Base-by-base conservation (phyloP, 2,888 invertebrate species). In the Syritta pipiens region DNA sequence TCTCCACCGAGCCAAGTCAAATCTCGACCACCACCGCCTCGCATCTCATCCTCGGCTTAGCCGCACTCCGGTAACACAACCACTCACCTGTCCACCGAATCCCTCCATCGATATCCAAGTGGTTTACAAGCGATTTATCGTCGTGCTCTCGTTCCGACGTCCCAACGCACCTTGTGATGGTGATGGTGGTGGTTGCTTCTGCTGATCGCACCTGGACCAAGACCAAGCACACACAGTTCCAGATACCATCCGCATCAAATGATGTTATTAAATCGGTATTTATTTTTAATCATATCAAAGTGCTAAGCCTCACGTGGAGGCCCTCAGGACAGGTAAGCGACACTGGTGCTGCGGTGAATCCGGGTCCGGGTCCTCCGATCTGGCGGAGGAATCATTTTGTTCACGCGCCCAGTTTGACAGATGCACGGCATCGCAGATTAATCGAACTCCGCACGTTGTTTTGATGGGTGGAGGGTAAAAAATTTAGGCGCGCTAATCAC, bases 251-350 rank as follows among this genome's bases (percentile, higher is more conserved):
- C 67, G 14, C 67, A 57, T 79, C 74, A 74, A 62, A 79, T 79
- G 67, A 79, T 79, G 67, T 79, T 79, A 74, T 74, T 79, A 79
- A 79, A 67, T 79, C 74, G 74, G 74, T 67, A 79, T 79, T 79
- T 79, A 79, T 74, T 79, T 79, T 79, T 74, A 74, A 79, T 79
- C 79, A 74, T 67, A 68, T 79, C 74, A 79, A 74, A 74, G 65
- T 22, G 35, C 35, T 72, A 65, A 74, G 67, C 40, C 67, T 44
- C 60, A 53, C 49, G 37, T 37, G 44, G 40, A 77, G 40, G 40
- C 55, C 65, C 72, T 67, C 22, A 17, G 67, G 72, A 49, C 60
- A 65, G 63, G 22, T 59, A 53, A 20, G 65, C 46, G 60, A 49
- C 28, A 42, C 3, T 69, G 46, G 57, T 62, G 37, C 12, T n/a